Conservation (phyloP, 2,888 invertebrate genomes). For the Bellardia pandia region DNA sequence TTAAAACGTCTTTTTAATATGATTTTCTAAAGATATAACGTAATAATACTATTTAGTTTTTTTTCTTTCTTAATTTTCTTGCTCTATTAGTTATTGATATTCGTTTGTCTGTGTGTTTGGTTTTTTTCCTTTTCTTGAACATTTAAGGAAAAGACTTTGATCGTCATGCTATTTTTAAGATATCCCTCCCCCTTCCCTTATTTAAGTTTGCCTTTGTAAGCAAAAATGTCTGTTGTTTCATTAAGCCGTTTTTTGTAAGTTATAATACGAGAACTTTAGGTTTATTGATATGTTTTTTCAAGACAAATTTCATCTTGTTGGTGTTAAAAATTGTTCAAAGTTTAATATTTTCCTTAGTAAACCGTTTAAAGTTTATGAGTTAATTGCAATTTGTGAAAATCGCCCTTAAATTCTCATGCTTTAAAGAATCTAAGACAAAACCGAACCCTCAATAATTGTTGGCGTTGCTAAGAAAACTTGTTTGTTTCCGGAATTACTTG, state of each 20-base stretch:
- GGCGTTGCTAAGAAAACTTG: constrained; percentile 35
- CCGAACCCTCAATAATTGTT: constrained; percentile 9
- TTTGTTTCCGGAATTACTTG: constrained; percentile 46
- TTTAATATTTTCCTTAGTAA: neutral
- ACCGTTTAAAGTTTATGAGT: neutral
- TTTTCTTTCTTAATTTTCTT: constrained; percentile 5
- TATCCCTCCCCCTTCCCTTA: neutral
- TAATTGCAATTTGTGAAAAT: constrained; percentile 2
- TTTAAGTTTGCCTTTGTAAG: neutral
- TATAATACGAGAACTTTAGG: constrained; percentile 21
- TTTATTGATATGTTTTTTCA: neutral
- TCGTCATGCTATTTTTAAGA: constrained; percentile 58
- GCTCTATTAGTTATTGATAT: neutral
- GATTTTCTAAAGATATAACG: constrained; percentile 19
- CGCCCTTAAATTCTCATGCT: neutral
- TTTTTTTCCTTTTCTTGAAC: constrained; percentile 6
- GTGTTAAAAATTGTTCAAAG: neutral
- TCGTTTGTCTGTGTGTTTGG: neutral
- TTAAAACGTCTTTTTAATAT: constrained; percentile 23
- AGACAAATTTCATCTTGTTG: neutral
- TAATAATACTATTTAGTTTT: constrained; percentile 9
- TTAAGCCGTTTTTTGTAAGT: neutral
- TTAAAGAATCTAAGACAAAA: neutral
- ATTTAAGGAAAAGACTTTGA: constrained; percentile 24
- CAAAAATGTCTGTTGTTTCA: neutral